Evolutionary conservation across 2,888 invertebrate species (phyloP).

Genomic region (Campoletis raptor): DNA sequence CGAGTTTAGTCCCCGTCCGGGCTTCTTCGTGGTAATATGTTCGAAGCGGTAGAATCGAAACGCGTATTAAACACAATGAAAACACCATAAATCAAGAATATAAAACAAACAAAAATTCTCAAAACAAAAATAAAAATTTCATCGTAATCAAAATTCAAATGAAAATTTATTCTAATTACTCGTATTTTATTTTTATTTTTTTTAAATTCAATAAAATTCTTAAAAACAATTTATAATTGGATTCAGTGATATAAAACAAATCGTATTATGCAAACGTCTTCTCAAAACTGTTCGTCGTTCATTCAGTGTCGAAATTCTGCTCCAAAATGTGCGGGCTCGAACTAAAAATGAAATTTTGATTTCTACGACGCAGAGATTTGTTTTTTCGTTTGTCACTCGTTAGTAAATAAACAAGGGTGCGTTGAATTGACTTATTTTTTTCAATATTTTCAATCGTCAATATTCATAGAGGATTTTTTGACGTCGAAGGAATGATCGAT

Average conservation of each 20-base stretch:
- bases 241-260: background rate
- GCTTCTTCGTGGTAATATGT: constrained; percentile 77
- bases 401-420: background rate
- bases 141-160: background rate
- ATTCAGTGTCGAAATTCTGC: background rate
- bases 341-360: background rate
- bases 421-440: background rate
- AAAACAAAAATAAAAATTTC: background rate
- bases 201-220: background rate
- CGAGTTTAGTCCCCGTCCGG: constrained; percentile 82
- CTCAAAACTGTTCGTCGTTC: background rate
- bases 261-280: background rate
- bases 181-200: background rate
- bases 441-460: background rate
- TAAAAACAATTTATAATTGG: background rate
- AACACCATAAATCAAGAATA: constrained; percentile 52
- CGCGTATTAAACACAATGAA: constrained; percentile 45
- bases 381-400: background rate
- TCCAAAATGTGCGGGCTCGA: background rate
- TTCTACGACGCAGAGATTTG: background rate
- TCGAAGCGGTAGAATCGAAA: constrained; percentile 40
- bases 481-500: background rate
- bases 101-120: constrained; percentile 9
- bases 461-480: background rate
- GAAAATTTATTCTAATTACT: background rate